Percentiles rank a stretch among this genome's conserved stretches.
These are phyloP conservation scores for Morus bassanus DNA, from an alignment of 2,797 vertebrate species.

Conservation along the genomic window DNA sequence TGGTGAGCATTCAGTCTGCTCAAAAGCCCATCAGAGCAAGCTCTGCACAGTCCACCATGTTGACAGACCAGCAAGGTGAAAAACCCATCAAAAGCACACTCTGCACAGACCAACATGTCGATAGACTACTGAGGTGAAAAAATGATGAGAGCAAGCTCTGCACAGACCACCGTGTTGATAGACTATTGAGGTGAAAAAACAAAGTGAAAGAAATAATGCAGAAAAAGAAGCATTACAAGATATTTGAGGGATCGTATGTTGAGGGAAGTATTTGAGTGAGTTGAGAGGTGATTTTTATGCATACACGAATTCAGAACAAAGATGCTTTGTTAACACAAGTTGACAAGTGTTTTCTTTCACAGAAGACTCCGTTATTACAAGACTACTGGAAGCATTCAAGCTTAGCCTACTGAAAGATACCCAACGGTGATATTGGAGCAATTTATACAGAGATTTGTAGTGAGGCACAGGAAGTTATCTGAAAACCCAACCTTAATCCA, in stretches of 20 bases:
- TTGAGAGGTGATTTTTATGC: background rate
- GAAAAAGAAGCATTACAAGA: background rate
- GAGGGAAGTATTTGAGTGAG: background rate
- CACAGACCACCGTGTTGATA: background rate
- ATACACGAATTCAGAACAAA: background rate
- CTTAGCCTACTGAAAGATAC: background rate
- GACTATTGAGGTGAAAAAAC: background rate
- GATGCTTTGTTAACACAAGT: background rate
- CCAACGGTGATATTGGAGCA: background rate
- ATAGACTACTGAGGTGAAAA: background rate
- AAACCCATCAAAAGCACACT: background rate
- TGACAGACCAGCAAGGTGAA: background rate
- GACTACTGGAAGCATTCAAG: background rate
- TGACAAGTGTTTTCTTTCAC: background rate
- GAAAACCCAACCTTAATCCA: background rate
- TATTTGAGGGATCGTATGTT: background rate
- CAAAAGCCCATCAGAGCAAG: background rate
- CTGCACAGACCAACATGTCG: background rate
- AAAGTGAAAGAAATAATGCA: background rate
- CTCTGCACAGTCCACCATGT: background rate
- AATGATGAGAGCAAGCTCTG: background rate
- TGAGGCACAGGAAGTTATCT: background rate
- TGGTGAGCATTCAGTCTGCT: background rate
- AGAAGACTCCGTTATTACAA: background rate
- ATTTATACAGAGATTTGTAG: background rate